A percentile compares a stretch with the other conserved stretches of the same genome.
These are phyloP conservation scores for Tyrophagus putrescentiae DNA, from an alignment of 1,140 invertebrate species.

Conservation along the genomic window DNA sequence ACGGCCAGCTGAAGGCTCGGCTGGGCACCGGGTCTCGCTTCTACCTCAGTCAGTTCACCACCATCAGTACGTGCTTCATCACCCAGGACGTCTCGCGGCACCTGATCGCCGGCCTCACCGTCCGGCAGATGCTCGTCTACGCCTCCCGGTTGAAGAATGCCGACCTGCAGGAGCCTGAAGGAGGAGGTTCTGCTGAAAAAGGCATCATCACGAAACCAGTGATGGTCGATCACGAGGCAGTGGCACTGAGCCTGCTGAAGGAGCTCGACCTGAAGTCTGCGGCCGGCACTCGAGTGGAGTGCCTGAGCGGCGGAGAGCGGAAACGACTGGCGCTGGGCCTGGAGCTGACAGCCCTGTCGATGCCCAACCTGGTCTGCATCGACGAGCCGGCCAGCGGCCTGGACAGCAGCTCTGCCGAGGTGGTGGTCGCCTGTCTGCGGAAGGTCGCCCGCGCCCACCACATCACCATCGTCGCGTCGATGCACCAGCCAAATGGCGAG, in stretches of 20 bases:
- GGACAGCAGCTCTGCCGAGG: slow-evolving; percentile 4
- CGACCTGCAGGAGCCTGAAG: not conserved
- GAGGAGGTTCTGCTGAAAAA: too few relatives aligned
- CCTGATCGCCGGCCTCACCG: slow-evolving; percentile 67
- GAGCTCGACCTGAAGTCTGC: slow-evolving; percentile 3
- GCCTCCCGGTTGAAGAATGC: slow-evolving; percentile 66
- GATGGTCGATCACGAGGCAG: slow-evolving; percentile 17
- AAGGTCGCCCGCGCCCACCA: not conserved
- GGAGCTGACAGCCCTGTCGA: slow-evolving; percentile 37
- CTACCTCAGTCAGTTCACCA: slow-evolving; percentile 1
- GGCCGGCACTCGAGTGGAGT: slow-evolving; percentile 2
- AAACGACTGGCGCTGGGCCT: slow-evolving; percentile 86
- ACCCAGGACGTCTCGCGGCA: slow-evolving; percentile 55
- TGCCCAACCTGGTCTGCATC: slow-evolving; percentile 17
- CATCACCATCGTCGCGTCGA: slow-evolving; percentile 7
- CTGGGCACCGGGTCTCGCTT: not conserved
- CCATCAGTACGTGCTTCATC: slow-evolving; percentile 12
- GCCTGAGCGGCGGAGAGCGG: slow-evolving; percentile 56
- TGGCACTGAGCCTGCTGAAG: not conserved
- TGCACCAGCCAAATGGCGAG: slow-evolving; percentile 20
- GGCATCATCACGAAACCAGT: not conserved
- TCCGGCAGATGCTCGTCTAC: slow-evolving; percentile 71
- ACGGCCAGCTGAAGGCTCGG: not conserved
- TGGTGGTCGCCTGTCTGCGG: slow-evolving; percentile 37
- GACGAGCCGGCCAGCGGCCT: slow-evolving; percentile 18